These are phyloP conservation scores for Lemur catta DNA, from an alignment of 2,797 vertebrate species.

Conservation along the genomic window DNA sequence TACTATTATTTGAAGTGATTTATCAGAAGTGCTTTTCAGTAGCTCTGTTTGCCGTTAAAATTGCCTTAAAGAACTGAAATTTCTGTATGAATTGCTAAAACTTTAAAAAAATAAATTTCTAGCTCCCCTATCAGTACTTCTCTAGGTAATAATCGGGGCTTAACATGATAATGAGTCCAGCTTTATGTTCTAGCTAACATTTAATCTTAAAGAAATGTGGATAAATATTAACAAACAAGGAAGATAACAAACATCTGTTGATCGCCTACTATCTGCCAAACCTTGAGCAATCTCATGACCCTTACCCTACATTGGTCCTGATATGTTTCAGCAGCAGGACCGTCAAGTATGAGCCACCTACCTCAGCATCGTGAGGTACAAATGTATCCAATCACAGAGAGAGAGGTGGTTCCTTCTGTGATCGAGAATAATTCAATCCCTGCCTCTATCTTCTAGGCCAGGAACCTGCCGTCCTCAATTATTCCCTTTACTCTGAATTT, in stretches of 20 bases:
- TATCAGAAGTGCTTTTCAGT: background rate
- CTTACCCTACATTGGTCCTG: background rate
- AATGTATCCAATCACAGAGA: background rate
- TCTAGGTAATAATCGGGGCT: conserved; percentile 11
- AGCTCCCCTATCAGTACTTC: background rate
- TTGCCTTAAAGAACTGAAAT: conserved; percentile 19
- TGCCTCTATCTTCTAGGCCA: background rate
- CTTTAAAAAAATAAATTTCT: background rate
- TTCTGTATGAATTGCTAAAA: background rate
- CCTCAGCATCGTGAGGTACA: background rate
- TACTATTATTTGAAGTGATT: background rate
- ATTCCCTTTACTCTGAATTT: background rate
- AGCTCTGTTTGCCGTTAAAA: background rate
- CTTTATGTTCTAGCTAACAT: background rate
- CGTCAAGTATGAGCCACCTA: background rate
- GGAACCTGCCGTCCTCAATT: background rate
- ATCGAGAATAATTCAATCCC: background rate
- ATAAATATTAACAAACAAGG: background rate
- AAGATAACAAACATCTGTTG: background rate
- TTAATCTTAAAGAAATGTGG: conserved; percentile 7
- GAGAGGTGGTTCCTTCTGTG: background rate
- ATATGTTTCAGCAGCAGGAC: background rate
- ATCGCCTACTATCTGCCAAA: background rate
- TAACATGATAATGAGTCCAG: background rate
- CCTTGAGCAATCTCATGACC: background rate